Conservation (phyloP, 2,888 invertebrate genomes). For the Furcula furcula region DNA sequence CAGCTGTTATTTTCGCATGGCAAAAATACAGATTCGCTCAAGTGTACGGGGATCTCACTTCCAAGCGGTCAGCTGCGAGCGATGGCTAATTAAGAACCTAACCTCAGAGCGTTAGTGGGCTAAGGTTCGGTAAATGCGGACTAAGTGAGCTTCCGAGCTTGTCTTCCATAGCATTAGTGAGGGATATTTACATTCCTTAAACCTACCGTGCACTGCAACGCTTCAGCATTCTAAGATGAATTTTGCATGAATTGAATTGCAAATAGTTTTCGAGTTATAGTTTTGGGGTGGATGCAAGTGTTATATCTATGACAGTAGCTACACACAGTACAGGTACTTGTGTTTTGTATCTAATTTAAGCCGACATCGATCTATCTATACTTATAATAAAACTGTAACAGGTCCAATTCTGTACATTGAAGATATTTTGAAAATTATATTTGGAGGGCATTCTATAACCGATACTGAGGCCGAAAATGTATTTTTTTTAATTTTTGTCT, state of each 20-base stretch:
- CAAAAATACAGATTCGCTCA: conserved; percentile 9
- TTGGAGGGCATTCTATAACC: too few relatives aligned
- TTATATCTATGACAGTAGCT: too few relatives aligned
- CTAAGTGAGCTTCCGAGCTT: conserved; percentile 64
- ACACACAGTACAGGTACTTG: too few relatives aligned
- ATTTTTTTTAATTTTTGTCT: too few relatives aligned
- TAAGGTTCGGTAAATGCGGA: conserved; percentile 66
- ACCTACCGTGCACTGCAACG: conserved; percentile 27
- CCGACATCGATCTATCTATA: too few relatives aligned
- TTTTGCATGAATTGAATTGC: conserved; percentile 61
- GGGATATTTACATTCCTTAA: conserved; percentile 40
- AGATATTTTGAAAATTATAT: too few relatives aligned
- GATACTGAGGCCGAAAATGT: too few relatives aligned
- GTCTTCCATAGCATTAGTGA: conserved; percentile 54
- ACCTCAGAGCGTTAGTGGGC: conserved; percentile 61
- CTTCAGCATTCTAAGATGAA: conserved; percentile 41
- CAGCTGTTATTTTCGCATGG: conserved; percentile 28
- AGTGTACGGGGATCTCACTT: conserved; percentile 54
- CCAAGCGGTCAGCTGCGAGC: conserved; percentile 71
- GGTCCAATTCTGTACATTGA: too few relatives aligned
- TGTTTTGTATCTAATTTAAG: too few relatives aligned
- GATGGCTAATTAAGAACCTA: conserved; percentile 77
- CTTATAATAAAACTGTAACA: too few relatives aligned
- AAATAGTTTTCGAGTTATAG: conserved; percentile 50
- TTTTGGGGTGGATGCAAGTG: conserved; percentile 28